These are phyloP conservation scores for Spatulosminthurus flaviceps DNA, from an alignment of 2,888 invertebrate species.

Conservation along the genomic window DNA sequence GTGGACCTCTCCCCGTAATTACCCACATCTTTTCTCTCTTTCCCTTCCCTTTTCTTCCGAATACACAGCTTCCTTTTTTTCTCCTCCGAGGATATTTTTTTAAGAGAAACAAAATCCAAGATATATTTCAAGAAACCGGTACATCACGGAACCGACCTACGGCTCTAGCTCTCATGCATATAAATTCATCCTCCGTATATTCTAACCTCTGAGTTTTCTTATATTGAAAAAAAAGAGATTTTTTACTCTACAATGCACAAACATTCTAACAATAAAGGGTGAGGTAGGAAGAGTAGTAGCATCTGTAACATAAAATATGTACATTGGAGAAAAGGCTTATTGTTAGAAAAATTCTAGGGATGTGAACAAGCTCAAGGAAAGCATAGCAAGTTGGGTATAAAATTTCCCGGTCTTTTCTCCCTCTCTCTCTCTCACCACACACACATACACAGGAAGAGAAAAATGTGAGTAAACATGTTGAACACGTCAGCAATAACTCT, in stretches of 20 bases:
- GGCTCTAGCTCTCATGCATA: too few species aligned
- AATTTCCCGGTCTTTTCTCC: background rate
- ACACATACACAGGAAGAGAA: background rate
- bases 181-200: too few species aligned
- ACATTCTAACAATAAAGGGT: background rate
- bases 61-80: too few species aligned
- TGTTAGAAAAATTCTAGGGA: slow-evolving; percentile 15
- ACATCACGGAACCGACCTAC: too few species aligned
- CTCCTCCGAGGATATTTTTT: too few species aligned
- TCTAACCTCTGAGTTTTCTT: too few species aligned
- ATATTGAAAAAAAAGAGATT: too few species aligned
- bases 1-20: slow-evolving; percentile 6
- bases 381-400: too few species aligned
- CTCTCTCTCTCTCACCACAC: background rate
- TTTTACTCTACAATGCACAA: too few species aligned
- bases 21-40: background rate
- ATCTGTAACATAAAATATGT: slow-evolving; percentile 28
- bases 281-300: background rate
- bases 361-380: background rate
- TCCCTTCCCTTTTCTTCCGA: background rate
- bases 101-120: too few species aligned
- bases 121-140: too few species aligned
- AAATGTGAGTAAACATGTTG: background rate
- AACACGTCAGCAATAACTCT: background rate
- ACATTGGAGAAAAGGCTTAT: background rate